phyloP scores from a whole-genome alignment of 2,113 vertebrate genomes.

The Ctenodactylus gundi region DNA sequence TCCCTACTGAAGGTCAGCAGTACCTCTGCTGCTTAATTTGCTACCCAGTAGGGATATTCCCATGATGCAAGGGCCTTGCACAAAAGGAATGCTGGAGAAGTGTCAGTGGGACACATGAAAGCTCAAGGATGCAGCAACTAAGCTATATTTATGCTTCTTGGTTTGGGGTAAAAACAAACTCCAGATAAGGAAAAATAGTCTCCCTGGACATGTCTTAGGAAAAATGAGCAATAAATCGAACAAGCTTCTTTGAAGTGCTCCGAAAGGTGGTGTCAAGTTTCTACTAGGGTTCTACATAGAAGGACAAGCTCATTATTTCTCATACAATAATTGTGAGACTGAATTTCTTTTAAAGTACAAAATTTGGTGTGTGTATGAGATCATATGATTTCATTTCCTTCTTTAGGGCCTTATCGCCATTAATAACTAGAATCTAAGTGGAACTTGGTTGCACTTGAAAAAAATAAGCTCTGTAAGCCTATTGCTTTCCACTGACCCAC shows the following conservation, averaged over 20 bases:
- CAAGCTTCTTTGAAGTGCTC: neutral
- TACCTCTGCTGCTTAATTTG: neutral
- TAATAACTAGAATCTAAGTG: conserved; percentile 39
- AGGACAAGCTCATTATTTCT: conserved; percentile 45
- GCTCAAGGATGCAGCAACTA: neutral
- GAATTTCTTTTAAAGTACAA: conserved; percentile 22
- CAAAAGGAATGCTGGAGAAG: neutral
- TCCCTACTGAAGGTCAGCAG: neutral
- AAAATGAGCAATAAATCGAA: conserved; percentile 28
- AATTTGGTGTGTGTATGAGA: conserved; percentile 27
- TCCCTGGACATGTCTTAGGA: conserved; percentile 35
- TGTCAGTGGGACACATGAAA: neutral
- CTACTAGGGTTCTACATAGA: neutral
- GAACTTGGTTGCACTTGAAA: conserved; percentile 40
- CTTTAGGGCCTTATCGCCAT: neutral
- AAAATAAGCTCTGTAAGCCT: conserved; percentile 17
- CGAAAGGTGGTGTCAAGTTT: conserved; percentile 6
- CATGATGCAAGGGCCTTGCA: neutral
- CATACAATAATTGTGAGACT: conserved; percentile 27
- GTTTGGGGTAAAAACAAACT: neutral
- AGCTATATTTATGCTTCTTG: neutral
- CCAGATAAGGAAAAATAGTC: conserved; percentile 13
- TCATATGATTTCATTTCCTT: conserved; percentile 41
- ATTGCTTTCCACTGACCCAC: conserved; percentile 36
- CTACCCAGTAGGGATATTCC: neutral